These are phyloP conservation scores for Leptoteleia sp. DNA, from an alignment of 1,140 invertebrate species.

Conservation along the genomic window DNA sequence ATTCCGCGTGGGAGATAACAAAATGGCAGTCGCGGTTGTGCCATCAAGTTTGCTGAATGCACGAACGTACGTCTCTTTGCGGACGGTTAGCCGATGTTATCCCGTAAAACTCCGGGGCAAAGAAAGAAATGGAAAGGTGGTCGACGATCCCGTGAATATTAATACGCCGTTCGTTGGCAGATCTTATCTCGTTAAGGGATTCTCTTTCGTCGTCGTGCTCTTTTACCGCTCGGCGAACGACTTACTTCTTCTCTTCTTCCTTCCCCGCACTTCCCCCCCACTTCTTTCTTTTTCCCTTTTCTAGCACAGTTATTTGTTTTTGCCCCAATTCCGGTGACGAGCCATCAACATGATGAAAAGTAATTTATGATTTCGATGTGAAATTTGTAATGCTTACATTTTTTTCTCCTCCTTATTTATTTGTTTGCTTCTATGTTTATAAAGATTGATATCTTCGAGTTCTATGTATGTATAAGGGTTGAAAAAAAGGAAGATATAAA, in stretches of 20 bases:
- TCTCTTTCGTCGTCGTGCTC: slow-evolving; percentile 57
- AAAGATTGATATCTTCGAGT: too few relatives aligned
- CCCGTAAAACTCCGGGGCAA: slow-evolving; percentile 42
- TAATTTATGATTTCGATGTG: too few relatives aligned
- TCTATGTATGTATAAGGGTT: too few relatives aligned
- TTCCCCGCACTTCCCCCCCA: too few relatives aligned
- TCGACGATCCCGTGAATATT: slow-evolving; percentile 61
- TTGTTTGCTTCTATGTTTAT: too few relatives aligned
- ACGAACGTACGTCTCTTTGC: slow-evolving; percentile 61
- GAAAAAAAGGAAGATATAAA: too few relatives aligned
- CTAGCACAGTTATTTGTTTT: slow-evolving; percentile 42
- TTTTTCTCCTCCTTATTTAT: too few relatives aligned
- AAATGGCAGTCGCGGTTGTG: slow-evolving; percentile 46
- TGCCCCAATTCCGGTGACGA: slow-evolving; percentile 31
- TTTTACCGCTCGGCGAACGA: slow-evolving; percentile 53
- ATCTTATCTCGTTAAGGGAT: slow-evolving; percentile 65
- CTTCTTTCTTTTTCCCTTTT: not conserved
- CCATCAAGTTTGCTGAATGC: slow-evolving; percentile 61
- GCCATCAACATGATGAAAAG: too few relatives aligned
- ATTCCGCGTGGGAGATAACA: slow-evolving; percentile 61
- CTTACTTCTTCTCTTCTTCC: too few relatives aligned
- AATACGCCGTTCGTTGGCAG: slow-evolving; percentile 61
- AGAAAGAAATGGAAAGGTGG: slow-evolving; percentile 59
- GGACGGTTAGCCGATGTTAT: slow-evolving; percentile 61
- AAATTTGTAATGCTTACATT: too few relatives aligned